Evolutionary conservation across 2,888 invertebrate genomes (phyloP), one percentile per base, ranked within the genome.

Genomic region (Digitonthophagus gazella): DNA sequence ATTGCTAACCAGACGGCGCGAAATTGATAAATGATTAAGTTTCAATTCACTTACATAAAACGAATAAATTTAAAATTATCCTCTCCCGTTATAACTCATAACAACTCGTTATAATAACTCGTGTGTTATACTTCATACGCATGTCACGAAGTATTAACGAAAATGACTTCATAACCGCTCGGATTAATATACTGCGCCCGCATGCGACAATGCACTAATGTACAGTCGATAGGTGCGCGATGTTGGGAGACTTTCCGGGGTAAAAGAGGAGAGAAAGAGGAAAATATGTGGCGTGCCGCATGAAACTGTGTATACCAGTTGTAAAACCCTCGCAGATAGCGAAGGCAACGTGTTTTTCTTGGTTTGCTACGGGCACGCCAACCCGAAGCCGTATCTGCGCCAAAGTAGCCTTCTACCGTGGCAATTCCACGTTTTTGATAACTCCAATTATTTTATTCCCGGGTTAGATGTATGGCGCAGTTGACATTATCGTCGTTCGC

Each of bases 231-330:
- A 44, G 6, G 11, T 44, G 28, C 6, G 11, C 6, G 8, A 11
- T 44, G 6, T 11, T 44, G 28, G 11, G 28, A 44, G 28, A 44
- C 8, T 44, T 44, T 44, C 11, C 22, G 3, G 6, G 3, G 22
- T 22, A 22, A 44, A 44, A 44, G 28, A 11, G 3, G 28, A 11
- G 6, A n/a, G n/a, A n/a, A n/a, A n/a, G n/a, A 44, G 28, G 28
- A 11, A 44, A 44, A 66, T 67, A 65, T 65, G 58, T 73, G 65
- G 73, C 73, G 73, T 73, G 68, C 54, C 16, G 19, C 68, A 68
- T 68, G 68, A 68, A 68, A 68, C 64, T 19, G 18, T 61, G 61
- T 61, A 61, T 15, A 61, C 16, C 19, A 18, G 61, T 61, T 61
- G 61, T 61, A 61, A 61, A 61, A 44, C 28, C 61, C 58, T 18